These are phyloP conservation scores for Heliconius melpomene DNA, from an alignment of 1,140 invertebrate species.

Conservation along the genomic window DNA sequence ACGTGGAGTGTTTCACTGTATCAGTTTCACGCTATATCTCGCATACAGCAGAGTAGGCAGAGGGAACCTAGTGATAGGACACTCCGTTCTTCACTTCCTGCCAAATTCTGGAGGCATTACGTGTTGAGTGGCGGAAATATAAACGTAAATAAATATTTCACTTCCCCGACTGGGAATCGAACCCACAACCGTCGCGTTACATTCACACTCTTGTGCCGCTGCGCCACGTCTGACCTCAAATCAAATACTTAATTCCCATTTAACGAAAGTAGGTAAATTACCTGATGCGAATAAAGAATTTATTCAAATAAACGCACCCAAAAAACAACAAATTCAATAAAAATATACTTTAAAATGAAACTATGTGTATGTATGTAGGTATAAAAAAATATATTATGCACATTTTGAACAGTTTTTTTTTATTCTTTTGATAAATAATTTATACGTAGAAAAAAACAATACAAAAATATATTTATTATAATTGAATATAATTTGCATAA, in stretches of 20 bases:
- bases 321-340: not conserved
- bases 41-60: no score
- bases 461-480: not conserved
- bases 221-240: no score
- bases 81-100: not conserved
- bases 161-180: not conserved
- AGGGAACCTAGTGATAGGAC: not conserved
- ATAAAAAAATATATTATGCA: not conserved
- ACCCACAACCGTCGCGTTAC: not conserved
- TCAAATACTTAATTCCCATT: not conserved
- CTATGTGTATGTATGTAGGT: not conserved
- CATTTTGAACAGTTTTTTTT: not conserved
- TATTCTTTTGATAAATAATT: not conserved
- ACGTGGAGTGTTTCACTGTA: not conserved
- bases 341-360: not conserved
- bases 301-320: not conserved
- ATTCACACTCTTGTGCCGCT: no score
- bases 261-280: not conserved
- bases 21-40: not conserved
- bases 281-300: not conserved
- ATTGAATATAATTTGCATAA: slow-evolving; percentile 1
- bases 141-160: no score
- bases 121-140: no score
- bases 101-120: no score
- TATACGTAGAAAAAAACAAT: not conserved